Evolutionary conservation across 2,888 invertebrate species (phyloP).

Genomic region (Aphidoletes aphidimyza): DNA sequence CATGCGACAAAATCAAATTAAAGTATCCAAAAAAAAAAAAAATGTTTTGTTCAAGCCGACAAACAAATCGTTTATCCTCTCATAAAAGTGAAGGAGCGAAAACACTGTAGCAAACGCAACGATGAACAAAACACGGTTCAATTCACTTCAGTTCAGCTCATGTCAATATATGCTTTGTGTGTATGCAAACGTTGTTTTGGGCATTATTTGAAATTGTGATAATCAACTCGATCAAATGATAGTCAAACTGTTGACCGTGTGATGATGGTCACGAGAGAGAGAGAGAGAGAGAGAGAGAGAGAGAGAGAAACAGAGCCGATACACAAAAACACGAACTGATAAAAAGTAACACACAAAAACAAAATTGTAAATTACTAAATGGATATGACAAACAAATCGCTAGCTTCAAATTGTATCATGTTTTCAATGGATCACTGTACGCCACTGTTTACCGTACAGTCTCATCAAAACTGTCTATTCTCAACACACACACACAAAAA

Average conservation of each 20-base stretch:
- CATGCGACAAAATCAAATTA: not conserved
- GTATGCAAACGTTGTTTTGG: not conserved
- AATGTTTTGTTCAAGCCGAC: not conserved
- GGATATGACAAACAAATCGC: not conserved
- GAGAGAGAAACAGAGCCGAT: too few relatives aligned
- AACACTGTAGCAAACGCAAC: too few relatives aligned
- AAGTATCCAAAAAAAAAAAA: not conserved
- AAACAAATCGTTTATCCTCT: not conserved
- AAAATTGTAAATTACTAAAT: not conserved
- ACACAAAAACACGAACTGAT: too few relatives aligned
- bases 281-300: not conserved
- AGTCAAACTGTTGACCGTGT: not conserved
- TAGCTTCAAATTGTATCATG: not conserved
- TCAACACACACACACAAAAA: too few relatives aligned
- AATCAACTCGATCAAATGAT: constrained; percentile 28
- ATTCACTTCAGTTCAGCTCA: not conserved
- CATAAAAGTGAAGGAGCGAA: too few relatives aligned
- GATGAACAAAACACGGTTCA: not conserved
- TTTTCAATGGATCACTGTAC: not conserved
- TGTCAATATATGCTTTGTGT: not conserved
- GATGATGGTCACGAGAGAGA: not conserved
- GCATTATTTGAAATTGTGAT: not conserved
- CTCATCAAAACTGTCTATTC: too few relatives aligned
- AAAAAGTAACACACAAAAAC: too few relatives aligned
- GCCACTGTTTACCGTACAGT: too few relatives aligned